Percentiles rank a stretch among this genome's conserved stretches.
Evolutionary conservation across 2,113 vertebrate genomes (phyloP).

Genomic region (Thunnus thynnus): DNA sequence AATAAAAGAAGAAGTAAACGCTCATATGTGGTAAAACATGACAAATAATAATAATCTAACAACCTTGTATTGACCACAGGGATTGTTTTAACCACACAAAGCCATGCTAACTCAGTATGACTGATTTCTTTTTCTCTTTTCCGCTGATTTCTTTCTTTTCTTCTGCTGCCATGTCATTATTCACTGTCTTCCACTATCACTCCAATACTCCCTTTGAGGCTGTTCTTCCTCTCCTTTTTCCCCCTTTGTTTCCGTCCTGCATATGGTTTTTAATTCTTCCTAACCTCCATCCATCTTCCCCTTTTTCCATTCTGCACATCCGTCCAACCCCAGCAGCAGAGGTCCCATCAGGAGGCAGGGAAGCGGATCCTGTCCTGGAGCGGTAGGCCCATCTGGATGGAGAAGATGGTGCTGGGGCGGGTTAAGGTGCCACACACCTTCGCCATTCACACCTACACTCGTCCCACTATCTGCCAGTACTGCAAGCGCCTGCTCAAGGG

Average conservation of each 20-base stretch:
- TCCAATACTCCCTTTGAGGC: slow-evolving; percentile 34
- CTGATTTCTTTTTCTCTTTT: slow-evolving; percentile 22
- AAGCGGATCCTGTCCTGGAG: slow-evolving; percentile 98
- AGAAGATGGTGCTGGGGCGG: slow-evolving; percentile 97
- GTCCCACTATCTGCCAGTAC: slow-evolving; percentile 98
- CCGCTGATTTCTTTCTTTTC: slow-evolving; percentile 31
- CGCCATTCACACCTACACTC: slow-evolving; percentile 97
- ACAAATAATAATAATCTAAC: slow-evolving; percentile 27
- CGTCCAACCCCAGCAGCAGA: slow-evolving; percentile 73
- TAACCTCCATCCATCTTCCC: neutral
- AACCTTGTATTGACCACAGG: neutral
- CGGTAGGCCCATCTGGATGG: slow-evolving; percentile 99
- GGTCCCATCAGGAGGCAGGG: slow-evolving; percentile 92
- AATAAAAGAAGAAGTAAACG: slow-evolving; percentile 6
- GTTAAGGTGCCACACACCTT: slow-evolving; percentile 99
- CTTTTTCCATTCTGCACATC: neutral
- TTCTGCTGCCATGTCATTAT: slow-evolving; percentile 38
- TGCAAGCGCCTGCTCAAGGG: slow-evolving; percentile 98
- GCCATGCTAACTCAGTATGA: slow-evolving; percentile 12
- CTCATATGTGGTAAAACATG: slow-evolving; percentile 46
- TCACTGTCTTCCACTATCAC: slow-evolving; percentile 32
- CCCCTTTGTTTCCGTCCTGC: neutral
- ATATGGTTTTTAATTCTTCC: slow-evolving; percentile 49
- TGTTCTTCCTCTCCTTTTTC: slow-evolving; percentile 11
- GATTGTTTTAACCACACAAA: slow-evolving; percentile 2